Evolutionary conservation across 2,113 vertebrate genomes (phyloP), one percentile per base, ranked within the genome.

Genomic region (Glaucidium brasilianum): DNA sequence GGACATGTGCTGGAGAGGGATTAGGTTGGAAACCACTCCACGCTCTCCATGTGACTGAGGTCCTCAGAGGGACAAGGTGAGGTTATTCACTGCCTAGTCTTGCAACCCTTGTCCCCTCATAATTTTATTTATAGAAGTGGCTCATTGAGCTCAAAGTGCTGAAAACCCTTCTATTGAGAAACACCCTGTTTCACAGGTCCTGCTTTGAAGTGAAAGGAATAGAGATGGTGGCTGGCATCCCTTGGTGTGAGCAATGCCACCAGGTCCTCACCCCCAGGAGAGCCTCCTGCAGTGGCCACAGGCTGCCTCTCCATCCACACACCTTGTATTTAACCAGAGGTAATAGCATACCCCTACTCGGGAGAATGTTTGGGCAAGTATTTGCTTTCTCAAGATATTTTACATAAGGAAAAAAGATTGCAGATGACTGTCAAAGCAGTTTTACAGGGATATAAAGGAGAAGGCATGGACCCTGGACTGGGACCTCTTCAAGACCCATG

Each of bases 11-110:
- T 4, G 2, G 26, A n/a, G 0, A 58, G 22, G 53, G 39, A 90
- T 74, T 56, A 92, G 15, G 18, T 3, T 85, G 47, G 52, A 85
- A 88, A 62, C 12, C 27, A 82, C 26, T 22, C 18, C 29, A 8
- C 0, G 0, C 7, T 73, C 49, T 23, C 66, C 37, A 58, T 0
- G 2, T 53, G 78, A 62, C 22, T 35, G 58, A 74, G 39, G 71
- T 71, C 55, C 64, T 85, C 23, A 16, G 59, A 50, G 60, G 41
- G 53, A 85, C 29, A 83, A 84, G 26, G 67, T 62, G 50, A 94
- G 45, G 41, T 45, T 81, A 37, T n/a, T 64, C 34, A 43, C 59
- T 19, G 23, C 7, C 27, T 62, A 16, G 8, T 62, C n/a, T 45
- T 10, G 11, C 55, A 62, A 17, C 5, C 13, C 56, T 15, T 22